Evolutionary conservation across 2,113 vertebrate genomes (phyloP), one percentile per base, ranked within the genome.

Genomic region (Erythrocercus mccallii): DNA sequence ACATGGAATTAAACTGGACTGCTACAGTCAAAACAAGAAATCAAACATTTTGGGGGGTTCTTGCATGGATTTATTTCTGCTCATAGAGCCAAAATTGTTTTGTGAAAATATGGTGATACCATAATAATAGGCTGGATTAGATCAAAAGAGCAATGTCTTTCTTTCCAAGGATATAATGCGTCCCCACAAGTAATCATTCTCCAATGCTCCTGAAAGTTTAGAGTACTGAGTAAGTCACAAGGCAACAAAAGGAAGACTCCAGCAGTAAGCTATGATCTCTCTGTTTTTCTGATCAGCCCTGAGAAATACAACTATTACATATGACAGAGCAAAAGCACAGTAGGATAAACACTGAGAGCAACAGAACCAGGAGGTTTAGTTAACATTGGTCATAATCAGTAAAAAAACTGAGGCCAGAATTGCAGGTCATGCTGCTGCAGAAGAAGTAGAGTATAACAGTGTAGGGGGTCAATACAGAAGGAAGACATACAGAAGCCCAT

Each of bases 11-110:
- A 19, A 92, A 62, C 16, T 35, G 18, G 19, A 88, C 35, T 45
- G 24, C 69, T 57, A 64, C 3, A 56, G 62, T 9, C 66, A 82
- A 80, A 95, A 68, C 12, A 88, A 65, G 21, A 33, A 86, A 72
- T 48, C 27, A 68, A 82, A 20, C 2, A 38, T n/a, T 86, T 65
- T 15, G 0, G 1, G 1, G 16, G 0, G 0, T 7, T 48, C 31
- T 80, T 80, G 7, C 33, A 64, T 50, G 13, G 17, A 68, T 22
- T 68, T 85, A 7, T 17, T 79, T 50, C 78, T 79, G 17, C 4
- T 85, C 24, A 38, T 37, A 65, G 12, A 90, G 19, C 5, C 28
- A 82, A 60, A 92, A 69, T 68, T 56, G 11, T 31, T 71, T 28
- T 68, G 22, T 10, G 37, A 88, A 82, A 62, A 72, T 48, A 5